Evolutionary conservation across 1,140 invertebrate species (phyloP).

Genomic region (Calephelis virginiensis): DNA sequence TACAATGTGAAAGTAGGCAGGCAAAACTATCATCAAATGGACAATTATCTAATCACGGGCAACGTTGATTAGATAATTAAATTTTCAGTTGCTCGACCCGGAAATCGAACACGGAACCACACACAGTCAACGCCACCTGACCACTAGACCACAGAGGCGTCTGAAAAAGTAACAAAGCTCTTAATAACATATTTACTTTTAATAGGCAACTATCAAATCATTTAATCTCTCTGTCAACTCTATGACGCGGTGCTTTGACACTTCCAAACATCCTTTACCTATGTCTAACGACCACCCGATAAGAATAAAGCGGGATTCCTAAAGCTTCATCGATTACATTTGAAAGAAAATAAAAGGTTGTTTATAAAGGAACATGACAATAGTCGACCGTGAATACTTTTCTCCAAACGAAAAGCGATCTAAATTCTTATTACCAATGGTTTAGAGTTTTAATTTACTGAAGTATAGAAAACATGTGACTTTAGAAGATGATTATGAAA

Average conservation of each 20-base stretch:
- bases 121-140: no score
- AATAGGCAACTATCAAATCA: conserved; percentile 46
- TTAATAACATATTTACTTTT: conserved; percentile 1
- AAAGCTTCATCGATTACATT: conserved; percentile 70
- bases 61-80: no score
- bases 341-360: conserved; percentile 76
- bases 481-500: conserved; percentile 74
- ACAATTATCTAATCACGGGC: no score
- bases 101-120: no score
- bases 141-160: no score
- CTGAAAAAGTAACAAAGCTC: not conserved
- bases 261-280: conserved; percentile 72
- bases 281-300: conserved; percentile 69
- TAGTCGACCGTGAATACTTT: conserved; percentile 46
- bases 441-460: conserved; percentile 73
- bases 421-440: conserved; percentile 60
- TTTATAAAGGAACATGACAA: conserved; percentile 76
- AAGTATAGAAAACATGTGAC: conserved; percentile 66
- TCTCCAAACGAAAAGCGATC: conserved; percentile 32
- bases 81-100: no score
- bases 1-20: no score
- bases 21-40: no score
- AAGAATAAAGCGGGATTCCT: conserved; percentile 71
- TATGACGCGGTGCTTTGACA: conserved; percentile 35
- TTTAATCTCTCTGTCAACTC: conserved; percentile 15